phyloP scores from a whole-genome alignment of 2,797 vertebrate genomes.

The Lutjanus campechanus region DNA sequence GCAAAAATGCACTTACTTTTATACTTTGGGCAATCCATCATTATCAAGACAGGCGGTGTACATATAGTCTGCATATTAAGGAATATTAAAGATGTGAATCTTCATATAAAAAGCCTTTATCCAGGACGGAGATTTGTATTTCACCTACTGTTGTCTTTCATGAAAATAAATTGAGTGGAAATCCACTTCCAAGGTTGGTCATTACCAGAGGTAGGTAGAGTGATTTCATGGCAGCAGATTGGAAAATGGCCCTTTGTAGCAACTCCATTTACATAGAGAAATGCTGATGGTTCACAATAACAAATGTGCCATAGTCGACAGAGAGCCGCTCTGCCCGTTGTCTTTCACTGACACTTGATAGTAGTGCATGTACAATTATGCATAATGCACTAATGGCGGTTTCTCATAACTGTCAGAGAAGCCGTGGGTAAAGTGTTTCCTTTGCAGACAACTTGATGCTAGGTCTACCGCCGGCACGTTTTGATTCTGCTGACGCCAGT shows the following conservation, averaged over 20 bases:
- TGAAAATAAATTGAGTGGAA: constrained; percentile 82
- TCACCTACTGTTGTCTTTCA: constrained; percentile 74
- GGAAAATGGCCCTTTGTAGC: constrained; percentile 96
- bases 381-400: constrained; percentile 97
- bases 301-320: constrained; percentile 91
- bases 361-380: constrained; percentile 95
- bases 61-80: constrained; percentile 46
- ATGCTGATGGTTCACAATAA: constrained; percentile 95
- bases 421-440: constrained; percentile 92
- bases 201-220: constrained; percentile 88
- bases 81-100: constrained; percentile 46
- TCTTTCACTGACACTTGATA: constrained; percentile 95
- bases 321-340: constrained; percentile 89
- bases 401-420: constrained; percentile 96
- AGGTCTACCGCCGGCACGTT: constrained; percentile 89
- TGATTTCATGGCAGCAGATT: constrained; percentile 94
- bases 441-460: constrained; percentile 92
- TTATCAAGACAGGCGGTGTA: constrained; percentile 29
- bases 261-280: constrained; percentile 97
- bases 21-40: constrained; percentile 62
- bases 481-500: constrained; percentile 95
- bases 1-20: constrained; percentile 30
- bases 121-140: constrained; percentile 59
- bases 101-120: constrained; percentile 57
- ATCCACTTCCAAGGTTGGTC: constrained; percentile 78